Percentiles rank a stretch among this genome's conserved stretches.
These are phyloP conservation scores for Ypsolopha scabrella DNA, from an alignment of 2,888 invertebrate genomes.

Conservation along the genomic window DNA sequence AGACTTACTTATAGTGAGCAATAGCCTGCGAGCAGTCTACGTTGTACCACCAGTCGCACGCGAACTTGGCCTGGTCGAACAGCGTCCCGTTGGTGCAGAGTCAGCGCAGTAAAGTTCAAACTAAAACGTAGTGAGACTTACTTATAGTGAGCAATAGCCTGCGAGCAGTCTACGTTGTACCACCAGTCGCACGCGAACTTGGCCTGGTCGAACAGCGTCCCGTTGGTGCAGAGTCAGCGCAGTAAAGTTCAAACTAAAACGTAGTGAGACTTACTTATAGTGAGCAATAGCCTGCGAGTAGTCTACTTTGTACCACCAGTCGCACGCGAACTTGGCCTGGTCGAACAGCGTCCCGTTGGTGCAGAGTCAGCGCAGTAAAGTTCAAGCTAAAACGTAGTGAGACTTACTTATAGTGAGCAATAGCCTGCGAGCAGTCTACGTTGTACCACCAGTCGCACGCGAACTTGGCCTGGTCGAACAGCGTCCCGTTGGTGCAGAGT, in stretches of 20 bases:
- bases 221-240: slow-evolving; percentile 78
- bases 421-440: slow-evolving; percentile 84
- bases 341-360: slow-evolving; percentile 90
- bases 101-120: too few relatives aligned
- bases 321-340: slow-evolving; percentile 87
- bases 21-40: slow-evolving; percentile 85
- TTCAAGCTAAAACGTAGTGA: background rate
- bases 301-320: slow-evolving; percentile 94
- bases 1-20: slow-evolving; percentile 77
- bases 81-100: slow-evolving; percentile 89
- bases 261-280: slow-evolving; percentile 73
- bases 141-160: slow-evolving; percentile 81
- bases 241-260: too few relatives aligned
- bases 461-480: slow-evolving; percentile 88
- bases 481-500: slow-evolving; percentile 87
- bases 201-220: slow-evolving; percentile 87
- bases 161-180: slow-evolving; percentile 89
- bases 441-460: slow-evolving; percentile 95
- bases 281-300: slow-evolving; percentile 79
- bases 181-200: slow-evolving; percentile 93
- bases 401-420: slow-evolving; percentile 78
- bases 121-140: slow-evolving; percentile 32
- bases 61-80: slow-evolving; percentile 87
- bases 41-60: slow-evolving; percentile 95
- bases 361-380: slow-evolving; percentile 61